Base-by-base conservation (phyloP, 2,888 invertebrate species). In the Sphaerophoria rueppellii region DNA sequence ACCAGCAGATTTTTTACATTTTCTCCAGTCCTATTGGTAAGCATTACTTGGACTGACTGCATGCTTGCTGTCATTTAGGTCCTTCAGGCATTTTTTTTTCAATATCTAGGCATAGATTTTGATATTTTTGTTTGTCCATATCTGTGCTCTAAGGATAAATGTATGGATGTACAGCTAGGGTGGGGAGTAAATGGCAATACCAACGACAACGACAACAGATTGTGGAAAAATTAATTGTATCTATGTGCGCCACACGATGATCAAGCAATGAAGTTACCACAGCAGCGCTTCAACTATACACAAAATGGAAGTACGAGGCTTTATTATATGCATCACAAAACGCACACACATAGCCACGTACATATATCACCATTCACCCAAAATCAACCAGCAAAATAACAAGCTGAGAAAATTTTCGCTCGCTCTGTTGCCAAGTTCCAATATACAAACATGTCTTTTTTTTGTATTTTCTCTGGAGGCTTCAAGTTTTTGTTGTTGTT, bases 151-250 rank as follows among this genome's bases (percentile, higher is more conserved):
- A 11, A 0, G 12, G 35, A 65, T 24, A 24, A 16, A 52, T 37
- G 16, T 37, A 12, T 12, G 7, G 7, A n/a, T 4, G 52, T 58
- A 7, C 9, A 12, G 43, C 4, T 57, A 7, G 1, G 1, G 6
- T 4, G 35, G 12, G 40, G 14, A 43, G 6, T 69, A 52, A 55
- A 65, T 50, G 37, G 57, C 70, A 74, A 58, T 57, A 82, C 65
- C 57, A 77, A 78, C 73, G 43, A 67, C 76, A 57, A 72, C 72
- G 48, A 71, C 61, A 73, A 71, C 74, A 76, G 80, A 83, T 83
- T 85, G 85, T 85, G 81, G 72, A 81, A 81, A 85, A 85, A 77
- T 73, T 85, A 85, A 85, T 69, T 70, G 85, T 81, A 85, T 72
- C 85, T 85, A 85, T 81, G 81, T 85, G 70, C 76, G 77, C 69